Percentiles rank a stretch among this genome's conserved stretches.
phyloP scores from a whole-genome alignment of 2,113 vertebrate species.

The Semnornis frantzii region DNA sequence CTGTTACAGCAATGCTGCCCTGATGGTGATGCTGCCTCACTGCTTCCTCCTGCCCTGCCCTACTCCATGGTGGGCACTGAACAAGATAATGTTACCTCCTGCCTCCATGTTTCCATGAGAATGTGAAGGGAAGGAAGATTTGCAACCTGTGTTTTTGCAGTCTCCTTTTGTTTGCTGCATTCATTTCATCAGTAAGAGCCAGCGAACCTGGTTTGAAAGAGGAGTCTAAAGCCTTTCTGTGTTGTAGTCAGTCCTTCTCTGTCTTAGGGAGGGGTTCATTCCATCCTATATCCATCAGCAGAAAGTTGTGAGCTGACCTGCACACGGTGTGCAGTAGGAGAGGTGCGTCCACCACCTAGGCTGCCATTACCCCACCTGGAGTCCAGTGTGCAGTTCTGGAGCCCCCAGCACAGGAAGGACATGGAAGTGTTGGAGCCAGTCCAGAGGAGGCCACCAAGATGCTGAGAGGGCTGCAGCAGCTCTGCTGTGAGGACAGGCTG shows the following conservation, averaged over 20 bases:
- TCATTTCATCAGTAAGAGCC: neutral
- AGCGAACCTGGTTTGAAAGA: neutral
- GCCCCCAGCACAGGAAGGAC: no score
- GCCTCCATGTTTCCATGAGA: neutral
- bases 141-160: neutral
- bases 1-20: accelerated
- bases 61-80: neutral
- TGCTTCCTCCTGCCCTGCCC: neutral
- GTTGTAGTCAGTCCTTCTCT: neutral
- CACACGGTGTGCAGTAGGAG: neutral
- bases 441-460: no score
- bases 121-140: neutral
- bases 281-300: neutral
- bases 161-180: neutral
- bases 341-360: neutral
- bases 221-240: neutral
- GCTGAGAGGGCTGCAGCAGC: no score
- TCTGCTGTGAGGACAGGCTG: no score
- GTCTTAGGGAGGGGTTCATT: neutral
- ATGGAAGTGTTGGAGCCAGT: no score
- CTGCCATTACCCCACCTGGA: no score
- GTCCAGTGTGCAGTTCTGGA: no score
- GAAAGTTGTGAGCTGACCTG: neutral
- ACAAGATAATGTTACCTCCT: neutral
- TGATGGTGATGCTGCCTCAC: neutral